A percentile compares a stretch with the other conserved stretches of the same genome.
Evolutionary conservation across 2,797 vertebrate genomes (phyloP).

Genomic region (Pseudochirops cupreus): DNA sequence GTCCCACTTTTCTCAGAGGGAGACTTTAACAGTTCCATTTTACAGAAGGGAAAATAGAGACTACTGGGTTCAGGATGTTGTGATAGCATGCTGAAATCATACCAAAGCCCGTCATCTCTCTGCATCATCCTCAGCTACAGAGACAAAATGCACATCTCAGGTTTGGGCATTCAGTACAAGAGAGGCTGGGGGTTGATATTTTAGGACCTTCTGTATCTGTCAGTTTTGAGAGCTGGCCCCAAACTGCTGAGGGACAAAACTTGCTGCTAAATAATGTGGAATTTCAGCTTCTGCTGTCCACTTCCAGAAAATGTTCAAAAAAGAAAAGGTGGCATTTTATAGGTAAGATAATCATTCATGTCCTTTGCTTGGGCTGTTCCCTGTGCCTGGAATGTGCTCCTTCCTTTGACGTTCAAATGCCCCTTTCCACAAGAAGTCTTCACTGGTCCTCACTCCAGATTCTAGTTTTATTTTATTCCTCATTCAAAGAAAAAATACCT

Average conservation of each 20-base stretch:
- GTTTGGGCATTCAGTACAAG: not conserved
- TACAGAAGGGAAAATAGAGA: not conserved
- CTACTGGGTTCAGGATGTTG: not conserved
- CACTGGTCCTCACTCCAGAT: not conserved
- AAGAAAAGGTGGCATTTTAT: not conserved
- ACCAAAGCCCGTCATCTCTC: not conserved
- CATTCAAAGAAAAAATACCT: not conserved
- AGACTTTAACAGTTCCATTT: not conserved
- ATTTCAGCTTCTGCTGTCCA: not conserved
- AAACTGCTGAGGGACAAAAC: not conserved
- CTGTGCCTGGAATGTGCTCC: not conserved
- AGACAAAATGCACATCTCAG: not conserved
- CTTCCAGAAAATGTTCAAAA: not conserved
- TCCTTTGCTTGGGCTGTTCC: not conserved
- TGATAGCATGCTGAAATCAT: not conserved
- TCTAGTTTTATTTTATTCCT: not conserved
- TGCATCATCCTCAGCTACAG: not conserved
- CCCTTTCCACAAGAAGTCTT: not conserved
- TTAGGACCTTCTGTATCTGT: not conserved
- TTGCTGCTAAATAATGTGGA: not conserved
- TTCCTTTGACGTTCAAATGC: not conserved
- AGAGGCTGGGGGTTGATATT: not conserved
- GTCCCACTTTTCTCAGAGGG: not conserved
- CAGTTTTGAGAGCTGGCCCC: not conserved
- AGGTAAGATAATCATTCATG: not conserved